Conservation (phyloP, 2,797 vertebrate species). For the Amniataba percoides region DNA sequence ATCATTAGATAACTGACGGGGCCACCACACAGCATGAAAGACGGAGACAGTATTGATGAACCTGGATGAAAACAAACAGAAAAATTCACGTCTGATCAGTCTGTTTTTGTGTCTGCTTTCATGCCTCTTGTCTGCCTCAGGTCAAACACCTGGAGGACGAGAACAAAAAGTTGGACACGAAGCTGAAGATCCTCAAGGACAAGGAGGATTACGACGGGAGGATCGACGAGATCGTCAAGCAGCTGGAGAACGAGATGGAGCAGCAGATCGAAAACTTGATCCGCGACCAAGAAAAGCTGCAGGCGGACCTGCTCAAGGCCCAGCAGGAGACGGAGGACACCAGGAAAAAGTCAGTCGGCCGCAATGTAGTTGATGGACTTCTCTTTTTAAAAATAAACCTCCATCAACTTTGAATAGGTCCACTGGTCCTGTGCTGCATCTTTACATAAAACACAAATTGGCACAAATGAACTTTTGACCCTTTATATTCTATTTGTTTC, state of each 20-base stretch:
- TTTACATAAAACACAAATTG: neutral
- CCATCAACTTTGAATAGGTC: slow-evolving; percentile 5
- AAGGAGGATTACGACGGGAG: slow-evolving; percentile 80
- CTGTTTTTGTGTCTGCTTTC: too few relatives aligned
- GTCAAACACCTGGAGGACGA: slow-evolving; percentile 83
- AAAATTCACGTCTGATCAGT: neutral
- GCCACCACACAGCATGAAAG: neutral
- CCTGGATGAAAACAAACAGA: neutral
- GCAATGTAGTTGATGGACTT: neutral
- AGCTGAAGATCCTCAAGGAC: slow-evolving; percentile 82
- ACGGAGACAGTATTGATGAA: too few relatives aligned
- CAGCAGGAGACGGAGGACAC: slow-evolving; percentile 71
- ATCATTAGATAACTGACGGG: neutral
- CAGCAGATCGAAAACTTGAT: slow-evolving; percentile 74
- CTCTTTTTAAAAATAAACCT: neutral
- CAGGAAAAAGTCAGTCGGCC: slow-evolving; percentile 72
- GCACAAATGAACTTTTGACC: neutral
- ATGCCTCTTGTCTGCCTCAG: slow-evolving; percentile 50
- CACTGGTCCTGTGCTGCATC: neutral
- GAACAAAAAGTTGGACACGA: slow-evolving; percentile 80
- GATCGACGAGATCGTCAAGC: slow-evolving; percentile 71
- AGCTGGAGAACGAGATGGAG: slow-evolving; percentile 71
- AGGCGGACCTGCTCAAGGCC: slow-evolving; percentile 64
- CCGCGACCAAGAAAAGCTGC: slow-evolving; percentile 77
- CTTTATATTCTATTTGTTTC: slow-evolving; percentile 26